Evolutionary conservation across 2,113 vertebrate species (phyloP).

Genomic region (Turdus rufiventris): DNA sequence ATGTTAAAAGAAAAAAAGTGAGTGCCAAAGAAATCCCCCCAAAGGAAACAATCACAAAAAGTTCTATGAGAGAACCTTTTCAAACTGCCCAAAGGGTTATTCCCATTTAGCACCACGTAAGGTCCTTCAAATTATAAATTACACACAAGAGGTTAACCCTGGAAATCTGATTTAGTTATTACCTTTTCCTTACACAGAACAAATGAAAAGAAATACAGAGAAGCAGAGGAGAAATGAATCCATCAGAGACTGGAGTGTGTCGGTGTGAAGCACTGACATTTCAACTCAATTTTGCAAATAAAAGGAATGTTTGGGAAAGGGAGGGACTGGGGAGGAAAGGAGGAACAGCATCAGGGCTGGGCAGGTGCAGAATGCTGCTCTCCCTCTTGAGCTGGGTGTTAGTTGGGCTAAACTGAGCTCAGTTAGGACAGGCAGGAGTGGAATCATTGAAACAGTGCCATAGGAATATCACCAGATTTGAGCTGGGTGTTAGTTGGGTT

Average conservation of each 20-base stretch:
- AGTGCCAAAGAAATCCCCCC: background rate
- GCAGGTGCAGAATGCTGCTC: background rate
- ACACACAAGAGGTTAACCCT: background rate
- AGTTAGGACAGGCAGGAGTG: too few relatives aligned
- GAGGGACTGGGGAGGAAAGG: background rate
- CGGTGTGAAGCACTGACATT: conserved; percentile 10
- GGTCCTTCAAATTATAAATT: conserved; percentile 16
- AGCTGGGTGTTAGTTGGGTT: too few relatives aligned
- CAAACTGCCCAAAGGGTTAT: background rate
- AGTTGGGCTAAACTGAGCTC: background rate
- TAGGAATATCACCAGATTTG: background rate
- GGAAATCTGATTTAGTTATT: conserved; percentile 43
- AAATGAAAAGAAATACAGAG: conserved; percentile 34
- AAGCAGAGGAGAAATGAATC: conserved; percentile 2
- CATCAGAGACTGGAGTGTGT: conserved; percentile 18
- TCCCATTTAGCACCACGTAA: background rate
- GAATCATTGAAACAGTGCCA: too few relatives aligned
- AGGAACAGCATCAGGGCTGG: background rate
- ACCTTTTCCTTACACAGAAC: background rate
- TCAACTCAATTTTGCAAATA: conserved; percentile 45
- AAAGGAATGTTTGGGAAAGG: conserved; percentile 32
- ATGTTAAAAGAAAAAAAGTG: background rate
- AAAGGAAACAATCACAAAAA: background rate
- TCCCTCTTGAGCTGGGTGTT: background rate
- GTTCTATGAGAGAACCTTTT: background rate